Evolutionary conservation across 1,140 invertebrate species (phyloP), one percentile per base, ranked within the genome.

Genomic region (Chironomus tepperi): DNA sequence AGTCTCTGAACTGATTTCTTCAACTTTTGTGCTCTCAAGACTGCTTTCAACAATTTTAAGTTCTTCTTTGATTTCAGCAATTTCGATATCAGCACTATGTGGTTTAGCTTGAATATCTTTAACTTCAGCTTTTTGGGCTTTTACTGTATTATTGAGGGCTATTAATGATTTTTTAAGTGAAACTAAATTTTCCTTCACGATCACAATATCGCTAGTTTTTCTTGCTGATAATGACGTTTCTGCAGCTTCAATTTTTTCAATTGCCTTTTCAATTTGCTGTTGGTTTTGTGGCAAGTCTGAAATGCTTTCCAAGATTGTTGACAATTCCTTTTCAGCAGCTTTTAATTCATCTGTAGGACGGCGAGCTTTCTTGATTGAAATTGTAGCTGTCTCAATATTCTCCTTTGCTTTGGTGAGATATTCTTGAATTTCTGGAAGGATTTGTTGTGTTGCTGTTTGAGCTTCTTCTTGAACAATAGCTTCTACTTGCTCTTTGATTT

Each of bases 341-440:
- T 16, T 18, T 19, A 70, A 18, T 70, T 73, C 57, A 7, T 74
- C 77, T 77, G 78, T 76, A 75, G 74, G 74, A 76, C 73, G 34
- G 76, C 74, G 77, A 76, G 73, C 43, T 76, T 76, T 79, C 76
- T 74, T 77, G 77, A 67, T 75, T 70, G 16, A 15, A 19, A 18
- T 19, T 9, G 19, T 19, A 19, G 10, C 65, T 18, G 19, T 43
- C 21, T 79, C 74, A 6, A 73, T 76, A 76, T 77, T 75, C 73
- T 77, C 72, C 12, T 75, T 73, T 65, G 77, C 75, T 75, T 73
- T 65, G n/a, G 47, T 18, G 15, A 15, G 15, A 16, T 73, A 75
- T 57, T 57, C 12, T 15, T n/a, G n/a, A n/a, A 57, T 57, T 57
- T 57, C 47, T 57, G 47, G 47, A 34, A 34, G 1, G 5, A 34